A percentile compares a stretch with the other conserved stretches of the same genome.
phyloP scores from a whole-genome alignment of 2,888 invertebrate species.

The Mythimna pallens region DNA sequence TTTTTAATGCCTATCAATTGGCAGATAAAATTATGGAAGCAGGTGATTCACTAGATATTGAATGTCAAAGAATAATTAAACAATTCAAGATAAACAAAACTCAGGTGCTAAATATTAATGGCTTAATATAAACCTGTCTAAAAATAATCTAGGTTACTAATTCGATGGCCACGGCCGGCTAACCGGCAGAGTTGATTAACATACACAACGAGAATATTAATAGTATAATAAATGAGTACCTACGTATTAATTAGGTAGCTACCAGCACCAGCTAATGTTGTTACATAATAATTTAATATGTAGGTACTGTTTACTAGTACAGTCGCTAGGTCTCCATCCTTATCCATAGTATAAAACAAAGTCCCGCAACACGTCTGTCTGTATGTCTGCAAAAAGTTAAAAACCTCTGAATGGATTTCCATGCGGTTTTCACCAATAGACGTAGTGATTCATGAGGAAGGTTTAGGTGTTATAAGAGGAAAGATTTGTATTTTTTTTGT shows the following conservation, averaged over 20 bases:
- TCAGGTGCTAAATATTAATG: slow-evolving; percentile 53
- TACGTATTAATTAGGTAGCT: slow-evolving; percentile 3
- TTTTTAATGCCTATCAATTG: slow-evolving; percentile 8
- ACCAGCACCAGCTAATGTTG: slow-evolving; percentile 4
- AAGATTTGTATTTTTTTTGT: too few species aligned
- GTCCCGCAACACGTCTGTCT: neutral
- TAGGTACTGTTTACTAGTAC: neutral
- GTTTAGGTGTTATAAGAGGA: neutral
- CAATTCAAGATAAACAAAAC: slow-evolving; percentile 32
- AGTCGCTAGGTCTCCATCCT: neutral
- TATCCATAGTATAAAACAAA: neutral
- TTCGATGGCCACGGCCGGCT: slow-evolving; percentile 40
- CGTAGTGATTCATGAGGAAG: neutral
- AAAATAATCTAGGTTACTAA: slow-evolving; percentile 37
- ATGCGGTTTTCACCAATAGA: neutral
- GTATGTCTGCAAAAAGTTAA: neutral
- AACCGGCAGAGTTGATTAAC: slow-evolving; percentile 37
- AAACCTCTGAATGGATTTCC: neutral
- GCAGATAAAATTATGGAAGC: slow-evolving; percentile 2
- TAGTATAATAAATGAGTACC: slow-evolving; percentile 12
- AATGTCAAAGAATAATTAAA: slow-evolving; percentile 42
- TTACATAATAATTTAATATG: slow-evolving; percentile 6
- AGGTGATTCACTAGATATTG: slow-evolving; percentile 17
- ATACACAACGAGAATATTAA: slow-evolving; percentile 37
- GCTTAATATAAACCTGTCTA: slow-evolving; percentile 41